These are phyloP conservation scores for Engraulis encrasicolus DNA, from an alignment of 2,113 vertebrate genomes.

Conservation along the genomic window DNA sequence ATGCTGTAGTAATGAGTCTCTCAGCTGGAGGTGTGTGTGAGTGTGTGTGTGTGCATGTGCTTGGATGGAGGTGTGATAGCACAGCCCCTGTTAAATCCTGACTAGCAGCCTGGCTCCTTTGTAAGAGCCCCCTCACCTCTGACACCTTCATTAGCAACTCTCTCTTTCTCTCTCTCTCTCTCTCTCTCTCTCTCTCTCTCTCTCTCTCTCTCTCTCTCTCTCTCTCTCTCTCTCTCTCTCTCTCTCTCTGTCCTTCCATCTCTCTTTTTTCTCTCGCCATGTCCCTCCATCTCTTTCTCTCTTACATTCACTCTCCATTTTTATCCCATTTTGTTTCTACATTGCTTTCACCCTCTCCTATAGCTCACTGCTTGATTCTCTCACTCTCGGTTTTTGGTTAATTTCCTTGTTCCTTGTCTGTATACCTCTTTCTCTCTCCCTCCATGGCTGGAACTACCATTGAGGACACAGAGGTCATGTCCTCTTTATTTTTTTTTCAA, in stretches of 20 bases:
- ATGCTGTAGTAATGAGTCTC: not conserved
- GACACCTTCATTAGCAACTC: slow-evolving; percentile 6
- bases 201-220: slow-evolving; percentile 24
- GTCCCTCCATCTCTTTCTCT: not conserved
- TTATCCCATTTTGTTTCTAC: not conserved
- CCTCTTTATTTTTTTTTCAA: too few relatives aligned
- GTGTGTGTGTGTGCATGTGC: not conserved
- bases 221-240: not conserved
- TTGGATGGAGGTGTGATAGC: slow-evolving; percentile 3
- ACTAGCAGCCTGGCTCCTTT: not conserved
- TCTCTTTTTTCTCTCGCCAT: not conserved
- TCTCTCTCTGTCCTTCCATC: not conserved
- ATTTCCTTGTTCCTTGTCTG: too few relatives aligned
- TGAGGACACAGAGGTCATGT: too few relatives aligned
- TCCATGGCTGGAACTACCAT: too few relatives aligned
- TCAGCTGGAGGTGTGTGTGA: not conserved
- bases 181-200: not conserved
- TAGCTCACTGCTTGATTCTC: too few relatives aligned
- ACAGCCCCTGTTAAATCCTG: not conserved
- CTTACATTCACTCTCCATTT: not conserved
- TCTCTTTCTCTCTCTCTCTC: not conserved
- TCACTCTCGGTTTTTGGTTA: too few relatives aligned
- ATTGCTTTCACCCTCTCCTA: too few relatives aligned
- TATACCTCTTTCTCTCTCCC: too few relatives aligned
- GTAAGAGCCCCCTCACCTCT: slow-evolving; percentile 7